Conservation (phyloP, 1,140 invertebrate species). For the Ceratosolen fusciceps region DNA sequence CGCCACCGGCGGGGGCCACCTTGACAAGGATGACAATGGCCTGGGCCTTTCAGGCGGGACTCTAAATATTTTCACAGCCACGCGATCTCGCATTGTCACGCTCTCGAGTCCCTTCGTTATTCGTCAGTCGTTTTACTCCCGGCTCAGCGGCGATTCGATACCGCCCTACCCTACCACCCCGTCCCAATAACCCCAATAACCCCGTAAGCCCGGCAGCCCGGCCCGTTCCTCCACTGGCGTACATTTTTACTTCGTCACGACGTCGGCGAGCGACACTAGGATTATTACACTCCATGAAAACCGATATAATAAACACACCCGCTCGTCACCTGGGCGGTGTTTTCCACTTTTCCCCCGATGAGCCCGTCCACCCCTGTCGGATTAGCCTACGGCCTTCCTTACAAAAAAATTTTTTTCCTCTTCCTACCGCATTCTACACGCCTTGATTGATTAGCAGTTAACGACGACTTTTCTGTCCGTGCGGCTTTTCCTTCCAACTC, state of each 20-base stretch:
- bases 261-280: neutral
- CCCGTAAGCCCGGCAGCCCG: too few relatives aligned
- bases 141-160: neutral
- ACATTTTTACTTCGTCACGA: neutral
- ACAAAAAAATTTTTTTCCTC: slow-evolving; percentile 8
- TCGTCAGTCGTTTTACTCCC: neutral
- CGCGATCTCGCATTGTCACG: slow-evolving; percentile 44
- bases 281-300: slow-evolving; percentile 21
- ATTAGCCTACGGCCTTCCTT: slow-evolving; percentile 13
- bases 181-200: neutral
- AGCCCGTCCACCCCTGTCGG: neutral
- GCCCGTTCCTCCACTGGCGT: neutral
- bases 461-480: neutral
- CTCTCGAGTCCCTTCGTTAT: slow-evolving; percentile 32
- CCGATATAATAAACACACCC: slow-evolving; percentile 2
- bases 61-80: slow-evolving; percentile 50
- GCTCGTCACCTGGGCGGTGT: slow-evolving; percentile 30
- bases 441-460: slow-evolving; percentile 18
- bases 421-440: neutral
- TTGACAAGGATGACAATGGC: slow-evolving; percentile 25
- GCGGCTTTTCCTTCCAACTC: neutral
- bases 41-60: neutral
- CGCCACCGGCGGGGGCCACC: neutral
- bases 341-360: slow-evolving; percentile 32
- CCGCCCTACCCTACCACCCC: neutral